Percentiles rank a stretch among this genome's conserved stretches.
Conservation (phyloP, 2,113 vertebrate genomes). For the Trinectes maculatus region DNA sequence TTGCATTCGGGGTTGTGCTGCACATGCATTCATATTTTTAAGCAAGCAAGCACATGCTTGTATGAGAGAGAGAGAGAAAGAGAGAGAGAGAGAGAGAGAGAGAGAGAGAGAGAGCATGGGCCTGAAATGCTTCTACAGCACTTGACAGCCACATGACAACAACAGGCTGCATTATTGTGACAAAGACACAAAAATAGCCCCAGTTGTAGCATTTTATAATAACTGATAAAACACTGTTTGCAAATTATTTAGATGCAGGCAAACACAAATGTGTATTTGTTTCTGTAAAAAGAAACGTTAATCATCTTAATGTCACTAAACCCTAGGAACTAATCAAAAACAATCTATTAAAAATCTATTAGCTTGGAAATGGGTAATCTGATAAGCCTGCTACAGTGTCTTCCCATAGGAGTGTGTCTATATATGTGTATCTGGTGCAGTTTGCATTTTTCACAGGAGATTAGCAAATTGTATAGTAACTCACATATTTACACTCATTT, state of each 20-base stretch:
- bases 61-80: neutral
- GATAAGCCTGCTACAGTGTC: conserved; percentile 65
- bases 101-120: neutral
- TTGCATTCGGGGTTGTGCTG: conserved; percentile 30
- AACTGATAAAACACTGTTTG: conserved; percentile 5
- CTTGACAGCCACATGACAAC: conserved; percentile 23
- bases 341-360: conserved; percentile 78
- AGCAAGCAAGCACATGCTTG: neutral
- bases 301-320: conserved; percentile 70
- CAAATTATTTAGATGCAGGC: neutral
- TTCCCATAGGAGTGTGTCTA: conserved; percentile 54
- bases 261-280: conserved; percentile 26
- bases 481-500: conserved; percentile 66
- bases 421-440: conserved; percentile 12
- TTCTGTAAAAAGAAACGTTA: conserved; percentile 42
- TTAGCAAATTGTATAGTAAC: conserved; percentile 68
- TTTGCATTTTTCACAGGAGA: conserved; percentile 68
- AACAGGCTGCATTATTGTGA: neutral
- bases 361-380: conserved; percentile 74
- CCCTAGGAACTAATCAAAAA: conserved; percentile 74
- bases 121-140: conserved; percentile 36
- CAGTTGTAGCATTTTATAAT: neutral
- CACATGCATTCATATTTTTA: conserved; percentile 2
- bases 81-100: neutral
- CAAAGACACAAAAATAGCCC: neutral